Conservation (phyloP, 2,888 invertebrate species). For the Leptinotarsa haldemani region DNA sequence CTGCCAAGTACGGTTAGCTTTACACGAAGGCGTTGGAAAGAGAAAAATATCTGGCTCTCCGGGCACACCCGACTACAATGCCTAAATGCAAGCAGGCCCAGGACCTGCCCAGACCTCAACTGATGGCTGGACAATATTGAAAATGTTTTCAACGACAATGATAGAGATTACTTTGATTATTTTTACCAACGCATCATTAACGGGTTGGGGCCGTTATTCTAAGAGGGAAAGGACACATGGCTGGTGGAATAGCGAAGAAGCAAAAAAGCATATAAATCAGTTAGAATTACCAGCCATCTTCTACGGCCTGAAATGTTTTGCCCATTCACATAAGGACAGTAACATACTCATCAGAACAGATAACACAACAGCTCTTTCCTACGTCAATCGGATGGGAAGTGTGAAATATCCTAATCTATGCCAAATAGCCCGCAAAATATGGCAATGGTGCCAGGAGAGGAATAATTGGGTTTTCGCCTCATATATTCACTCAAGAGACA, state of each 20-base stretch:
- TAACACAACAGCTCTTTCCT: conserved; percentile 31
- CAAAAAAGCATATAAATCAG: conserved; percentile 2
- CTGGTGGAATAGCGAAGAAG: conserved; percentile 1
- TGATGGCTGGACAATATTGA: conserved; percentile 23
- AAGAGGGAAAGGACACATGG: conserved; percentile 7
- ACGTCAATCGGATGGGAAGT: conserved; percentile 21
- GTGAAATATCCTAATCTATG: conserved; percentile 18
- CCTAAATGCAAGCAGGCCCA: conserved; percentile 3
- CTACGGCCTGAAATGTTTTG: conserved; percentile 21
- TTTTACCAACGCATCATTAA: conserved; percentile 22
- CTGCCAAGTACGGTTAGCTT: conserved; percentile 52
- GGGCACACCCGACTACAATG: too few relatives aligned
- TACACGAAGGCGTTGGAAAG: conserved; percentile 51
- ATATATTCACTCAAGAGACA: conserved; percentile 26
- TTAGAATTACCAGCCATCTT: conserved; percentile 11
- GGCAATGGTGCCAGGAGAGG: conserved; percentile 28
- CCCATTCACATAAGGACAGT: not conserved
- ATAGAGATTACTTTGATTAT: conserved; percentile 1
- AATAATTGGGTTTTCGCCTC: conserved; percentile 25
- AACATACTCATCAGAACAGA: conserved; percentile 28
- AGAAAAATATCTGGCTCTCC: too few relatives aligned
- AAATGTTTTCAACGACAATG: not conserved
- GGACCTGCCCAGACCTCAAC: conserved; percentile 12
- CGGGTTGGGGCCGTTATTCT: conserved; percentile 30
- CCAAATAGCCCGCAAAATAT: conserved; percentile 21